These are phyloP conservation scores for Eupithecia insigniata DNA, from an alignment of 2,888 invertebrate genomes.

Conservation along the genomic window DNA sequence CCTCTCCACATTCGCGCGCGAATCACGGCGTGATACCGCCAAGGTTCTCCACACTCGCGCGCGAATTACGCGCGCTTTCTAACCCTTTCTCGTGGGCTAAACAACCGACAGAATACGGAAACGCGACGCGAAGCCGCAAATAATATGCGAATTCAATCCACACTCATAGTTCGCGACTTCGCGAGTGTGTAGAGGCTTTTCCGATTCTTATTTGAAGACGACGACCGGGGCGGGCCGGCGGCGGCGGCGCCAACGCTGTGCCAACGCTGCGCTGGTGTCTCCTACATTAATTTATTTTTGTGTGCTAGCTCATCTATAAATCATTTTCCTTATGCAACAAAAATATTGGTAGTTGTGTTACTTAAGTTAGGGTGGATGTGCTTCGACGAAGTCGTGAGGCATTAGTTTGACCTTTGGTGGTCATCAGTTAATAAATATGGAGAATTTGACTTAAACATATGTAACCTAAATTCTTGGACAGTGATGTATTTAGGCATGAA, in stretches of 20 bases:
- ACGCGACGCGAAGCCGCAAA: no score
- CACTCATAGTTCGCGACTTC: no score
- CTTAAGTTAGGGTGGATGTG: constrained; percentile 44
- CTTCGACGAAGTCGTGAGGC: constrained; percentile 46
- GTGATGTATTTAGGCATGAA: not conserved
- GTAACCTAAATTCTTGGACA: not conserved
- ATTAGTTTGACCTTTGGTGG: constrained; percentile 40
- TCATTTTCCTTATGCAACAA: constrained; percentile 46
- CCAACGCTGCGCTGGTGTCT: constrained; percentile 14
- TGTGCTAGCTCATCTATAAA: constrained; percentile 30
- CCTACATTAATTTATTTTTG: constrained; percentile 28
- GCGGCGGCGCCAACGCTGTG: constrained; percentile 33
- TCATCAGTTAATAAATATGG: not conserved
- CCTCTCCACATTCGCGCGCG: no score
- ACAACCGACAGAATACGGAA: no score
- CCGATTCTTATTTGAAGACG: constrained; percentile 11
- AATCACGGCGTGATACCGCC: no score
- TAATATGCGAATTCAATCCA: no score
- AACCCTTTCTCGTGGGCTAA: no score
- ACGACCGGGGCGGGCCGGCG: constrained; percentile 27
- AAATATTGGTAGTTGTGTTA: constrained; percentile 39
- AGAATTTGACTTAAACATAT: not conserved
- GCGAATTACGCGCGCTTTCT: no score
- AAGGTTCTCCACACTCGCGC: no score
- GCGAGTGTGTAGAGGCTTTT: no score